Evolutionary conservation across 2,797 vertebrate genomes (phyloP).

Genomic region (Anabas testudineus): DNA sequence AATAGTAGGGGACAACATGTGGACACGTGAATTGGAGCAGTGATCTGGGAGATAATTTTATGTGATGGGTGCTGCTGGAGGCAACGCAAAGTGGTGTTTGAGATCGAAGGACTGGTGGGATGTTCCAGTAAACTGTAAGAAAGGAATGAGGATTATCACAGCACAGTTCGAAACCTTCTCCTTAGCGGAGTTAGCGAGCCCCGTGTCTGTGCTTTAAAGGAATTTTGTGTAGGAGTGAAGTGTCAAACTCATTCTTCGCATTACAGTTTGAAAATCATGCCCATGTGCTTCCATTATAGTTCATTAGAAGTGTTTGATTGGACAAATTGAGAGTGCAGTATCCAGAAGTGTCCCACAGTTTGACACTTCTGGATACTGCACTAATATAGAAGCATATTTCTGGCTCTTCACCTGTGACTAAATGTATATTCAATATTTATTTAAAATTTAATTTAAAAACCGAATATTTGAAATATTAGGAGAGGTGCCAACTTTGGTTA

Average conservation of each 20-base stretch:
- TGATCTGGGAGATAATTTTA: conserved; percentile 68
- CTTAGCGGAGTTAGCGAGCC: background rate
- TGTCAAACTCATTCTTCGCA: background rate
- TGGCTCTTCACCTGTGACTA: background rate
- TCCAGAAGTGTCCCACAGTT: too few species aligned
- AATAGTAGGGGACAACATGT: conserved; percentile 44
- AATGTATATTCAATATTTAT: background rate
- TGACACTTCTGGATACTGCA: too few species aligned
- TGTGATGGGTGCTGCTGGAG: conserved; percentile 70
- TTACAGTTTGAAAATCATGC: too few species aligned
- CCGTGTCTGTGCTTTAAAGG: conserved; percentile 3
- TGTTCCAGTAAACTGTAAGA: conserved; percentile 52
- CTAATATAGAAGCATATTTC: background rate
- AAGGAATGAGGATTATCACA: conserved; percentile 53
- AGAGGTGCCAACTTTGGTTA: too few species aligned
- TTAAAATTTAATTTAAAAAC: too few species aligned
- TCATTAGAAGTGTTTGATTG: background rate
- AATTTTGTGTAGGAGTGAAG: conserved; percentile 8
- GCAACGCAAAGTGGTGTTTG: conserved; percentile 36
- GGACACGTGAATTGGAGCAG: conserved; percentile 68
- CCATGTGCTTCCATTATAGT: too few species aligned
- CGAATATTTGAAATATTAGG: too few species aligned
- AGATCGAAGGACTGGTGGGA: conserved; percentile 29
- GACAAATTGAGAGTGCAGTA: background rate
- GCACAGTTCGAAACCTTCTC: conserved; percentile 19